These are phyloP conservation scores for Micromys minutus DNA, from an alignment of 2,113 vertebrate species.

Conservation along the genomic window DNA sequence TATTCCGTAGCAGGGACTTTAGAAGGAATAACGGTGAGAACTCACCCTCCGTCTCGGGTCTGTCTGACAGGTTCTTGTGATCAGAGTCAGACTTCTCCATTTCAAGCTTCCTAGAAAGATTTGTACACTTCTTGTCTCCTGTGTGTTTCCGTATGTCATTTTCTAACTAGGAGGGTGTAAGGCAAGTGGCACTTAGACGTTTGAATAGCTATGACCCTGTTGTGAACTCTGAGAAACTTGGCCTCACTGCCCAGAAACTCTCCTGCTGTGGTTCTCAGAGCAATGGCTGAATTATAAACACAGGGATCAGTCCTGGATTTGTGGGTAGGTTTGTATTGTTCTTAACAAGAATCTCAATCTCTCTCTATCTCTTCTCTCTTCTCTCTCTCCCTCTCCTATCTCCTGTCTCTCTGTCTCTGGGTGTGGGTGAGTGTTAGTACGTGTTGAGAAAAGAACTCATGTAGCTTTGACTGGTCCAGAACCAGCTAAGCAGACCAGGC, in stretches of 20 bases:
- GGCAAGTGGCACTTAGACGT: not conserved
- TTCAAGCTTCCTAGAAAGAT: not conserved
- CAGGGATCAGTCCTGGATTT: not conserved
- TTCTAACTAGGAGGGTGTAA: conserved; percentile 4
- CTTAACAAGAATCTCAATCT: not conserved
- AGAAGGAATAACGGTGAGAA: not conserved
- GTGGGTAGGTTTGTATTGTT: not conserved
- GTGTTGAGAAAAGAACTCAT: not conserved
- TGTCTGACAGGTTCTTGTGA: not conserved
- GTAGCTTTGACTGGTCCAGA: not conserved
- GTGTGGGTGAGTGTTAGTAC: not conserved
- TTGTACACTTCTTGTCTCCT: not conserved
- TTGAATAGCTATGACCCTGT: not conserved
- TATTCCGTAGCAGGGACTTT: not conserved
- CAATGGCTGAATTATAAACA: not conserved
- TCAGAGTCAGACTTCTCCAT: not conserved
- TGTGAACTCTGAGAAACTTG: not conserved
- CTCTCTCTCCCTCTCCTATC: too few relatives aligned
- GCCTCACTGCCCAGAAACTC: not conserved
- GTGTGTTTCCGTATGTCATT: not conserved
- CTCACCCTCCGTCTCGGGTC: not conserved
- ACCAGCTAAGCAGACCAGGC: not conserved
- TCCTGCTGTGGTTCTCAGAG: not conserved
- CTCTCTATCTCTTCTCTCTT: not conserved
- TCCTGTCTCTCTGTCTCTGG: too few relatives aligned